Evolutionary conservation across 2,113 vertebrate genomes (phyloP).

Genomic region (Sapajus apella): DNA sequence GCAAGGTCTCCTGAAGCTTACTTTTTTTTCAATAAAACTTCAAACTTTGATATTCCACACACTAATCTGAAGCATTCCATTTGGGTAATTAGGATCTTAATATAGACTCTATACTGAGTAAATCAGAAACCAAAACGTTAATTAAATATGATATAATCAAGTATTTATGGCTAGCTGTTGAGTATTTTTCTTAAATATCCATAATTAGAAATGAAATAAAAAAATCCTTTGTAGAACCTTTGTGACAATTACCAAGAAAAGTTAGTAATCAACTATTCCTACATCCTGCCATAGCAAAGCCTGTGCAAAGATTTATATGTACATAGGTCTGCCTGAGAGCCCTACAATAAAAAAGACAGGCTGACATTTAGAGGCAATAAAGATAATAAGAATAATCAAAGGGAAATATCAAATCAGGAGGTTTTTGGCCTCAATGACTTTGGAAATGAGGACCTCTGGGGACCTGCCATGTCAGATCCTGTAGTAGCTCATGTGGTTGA

Average conservation of each 20-base stretch:
- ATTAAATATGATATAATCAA: constrained; percentile 20
- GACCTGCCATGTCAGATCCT: background rate
- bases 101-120: background rate
- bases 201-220: background rate
- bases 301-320: background rate
- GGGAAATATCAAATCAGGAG: background rate
- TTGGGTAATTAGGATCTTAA: background rate
- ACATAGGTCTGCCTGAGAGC: background rate
- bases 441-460: background rate
- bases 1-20: background rate
- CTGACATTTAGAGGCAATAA: background rate
- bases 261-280: background rate
- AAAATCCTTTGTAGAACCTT: background rate
- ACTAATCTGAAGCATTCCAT: background rate
- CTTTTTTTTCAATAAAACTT: background rate
- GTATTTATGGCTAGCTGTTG: background rate
- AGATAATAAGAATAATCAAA: background rate
- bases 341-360: background rate
- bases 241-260: background rate
- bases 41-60: background rate
- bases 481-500: background rate
- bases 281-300: background rate
- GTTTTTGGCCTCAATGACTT: background rate
- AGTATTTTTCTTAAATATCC: constrained; percentile 1
- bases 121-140: constrained; percentile 39